phyloP scores from a whole-genome alignment of 2,888 invertebrate species.

The Atrina japonica region DNA sequence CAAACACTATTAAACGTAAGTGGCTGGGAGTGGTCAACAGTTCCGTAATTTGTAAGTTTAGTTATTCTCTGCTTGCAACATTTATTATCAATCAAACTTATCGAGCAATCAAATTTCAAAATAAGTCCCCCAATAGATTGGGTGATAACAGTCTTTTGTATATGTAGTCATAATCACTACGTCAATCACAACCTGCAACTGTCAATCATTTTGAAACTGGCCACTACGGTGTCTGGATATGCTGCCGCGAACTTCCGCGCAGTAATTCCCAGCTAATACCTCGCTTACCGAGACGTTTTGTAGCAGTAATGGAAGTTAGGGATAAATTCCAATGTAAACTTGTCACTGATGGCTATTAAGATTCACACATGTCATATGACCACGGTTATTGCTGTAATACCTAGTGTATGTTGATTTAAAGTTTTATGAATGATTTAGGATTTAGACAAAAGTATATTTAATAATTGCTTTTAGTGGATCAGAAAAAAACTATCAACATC shows the following conservation, averaged over 20 bases:
- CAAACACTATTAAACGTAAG: conserved; percentile 45
- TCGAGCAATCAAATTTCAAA: conserved; percentile 46
- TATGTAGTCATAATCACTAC: conserved; percentile 48
- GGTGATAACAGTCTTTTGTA: conserved; percentile 56
- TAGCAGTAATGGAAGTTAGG: background rate
- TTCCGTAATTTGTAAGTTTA: conserved; percentile 57
- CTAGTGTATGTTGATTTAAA: no score
- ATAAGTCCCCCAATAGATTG: conserved; percentile 56
- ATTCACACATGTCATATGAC: conserved; percentile 1
- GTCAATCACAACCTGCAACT: conserved; percentile 49
- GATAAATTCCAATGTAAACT: conserved; percentile 15
- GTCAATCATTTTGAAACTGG: conserved; percentile 40
- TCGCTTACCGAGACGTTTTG: conserved; percentile 1
- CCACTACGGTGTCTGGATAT: background rate
- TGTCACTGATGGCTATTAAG: conserved; percentile 17
- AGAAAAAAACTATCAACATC: no score
- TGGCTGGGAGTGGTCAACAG: conserved; percentile 56
- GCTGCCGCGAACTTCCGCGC: conserved; percentile 6
- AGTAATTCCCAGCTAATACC: background rate
- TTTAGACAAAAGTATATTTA: no score
- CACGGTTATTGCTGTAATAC: background rate
- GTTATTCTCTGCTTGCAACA: conserved; percentile 35
- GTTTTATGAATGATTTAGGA: no score
- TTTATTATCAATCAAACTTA: conserved; percentile 42
- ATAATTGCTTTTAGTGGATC: no score